Conservation (phyloP, 2,888 invertebrate species). For the Drosophila merina region DNA sequence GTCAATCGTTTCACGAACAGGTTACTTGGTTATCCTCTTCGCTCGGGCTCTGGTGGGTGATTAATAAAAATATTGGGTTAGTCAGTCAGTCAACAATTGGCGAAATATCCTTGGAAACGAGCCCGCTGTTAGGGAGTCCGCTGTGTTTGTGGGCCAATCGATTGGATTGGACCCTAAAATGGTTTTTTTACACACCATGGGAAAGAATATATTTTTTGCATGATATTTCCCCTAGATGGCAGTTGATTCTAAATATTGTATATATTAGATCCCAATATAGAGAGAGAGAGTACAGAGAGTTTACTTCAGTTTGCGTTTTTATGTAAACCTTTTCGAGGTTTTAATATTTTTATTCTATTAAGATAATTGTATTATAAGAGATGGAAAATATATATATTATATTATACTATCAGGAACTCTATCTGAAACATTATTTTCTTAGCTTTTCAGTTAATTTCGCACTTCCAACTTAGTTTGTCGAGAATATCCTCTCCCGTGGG, state of each 20-base stretch:
- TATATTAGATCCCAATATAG: no score
- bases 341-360: neutral
- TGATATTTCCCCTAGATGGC: no score
- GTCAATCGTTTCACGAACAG: no score
- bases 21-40: neutral
- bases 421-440: neutral
- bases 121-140: no score
- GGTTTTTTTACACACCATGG: no score
- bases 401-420: neutral
- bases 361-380: neutral
- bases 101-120: slow-evolving; percentile 23
- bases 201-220: no score
- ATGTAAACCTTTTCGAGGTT: neutral
- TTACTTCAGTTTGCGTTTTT: no score
- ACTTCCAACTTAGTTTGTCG: neutral
- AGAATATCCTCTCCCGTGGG: no score
- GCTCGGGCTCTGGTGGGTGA: neutral
- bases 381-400: neutral
- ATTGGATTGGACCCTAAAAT: neutral
- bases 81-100: slow-evolving; percentile 9
- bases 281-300: no score
- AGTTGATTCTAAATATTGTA: no score
- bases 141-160: slow-evolving; percentile 21
- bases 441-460: neutral
- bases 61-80: slow-evolving; percentile 14